These are phyloP conservation scores for Hybognathus amarus DNA, from an alignment of 2,797 vertebrate genomes.

Conservation along the genomic window DNA sequence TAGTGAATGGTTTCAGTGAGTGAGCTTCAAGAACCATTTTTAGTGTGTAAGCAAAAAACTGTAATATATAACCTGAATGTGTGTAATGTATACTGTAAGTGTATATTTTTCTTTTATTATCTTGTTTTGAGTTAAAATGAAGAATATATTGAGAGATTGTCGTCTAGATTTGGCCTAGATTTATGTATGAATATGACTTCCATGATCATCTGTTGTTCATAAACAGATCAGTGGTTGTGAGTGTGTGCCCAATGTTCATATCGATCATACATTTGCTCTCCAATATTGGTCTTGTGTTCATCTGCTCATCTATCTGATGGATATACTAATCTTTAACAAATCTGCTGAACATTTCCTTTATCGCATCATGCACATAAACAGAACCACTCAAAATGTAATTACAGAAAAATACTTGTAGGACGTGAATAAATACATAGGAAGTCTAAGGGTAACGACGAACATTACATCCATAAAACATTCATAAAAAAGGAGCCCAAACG, in stretches of 20 bases:
- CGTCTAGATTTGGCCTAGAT: background rate
- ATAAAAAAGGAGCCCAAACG: background rate
- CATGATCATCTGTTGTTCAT: slow-evolving; percentile 21
- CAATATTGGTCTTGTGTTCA: background rate
- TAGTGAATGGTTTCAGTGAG: too few species aligned
- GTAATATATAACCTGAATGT: background rate
- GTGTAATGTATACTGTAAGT: background rate
- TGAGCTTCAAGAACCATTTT: too few species aligned
- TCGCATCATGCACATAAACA: background rate
- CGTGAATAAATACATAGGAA: background rate
- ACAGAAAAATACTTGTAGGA: background rate
- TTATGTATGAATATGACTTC: slow-evolving; percentile 16
- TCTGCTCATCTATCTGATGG: background rate
- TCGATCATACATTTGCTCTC: background rate
- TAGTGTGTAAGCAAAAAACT: too few species aligned
- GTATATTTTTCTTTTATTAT: background rate
- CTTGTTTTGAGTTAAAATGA: background rate
- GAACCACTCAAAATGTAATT: background rate
- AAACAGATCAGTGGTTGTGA: background rate
- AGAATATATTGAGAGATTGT: background rate
- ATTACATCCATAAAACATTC: background rate
- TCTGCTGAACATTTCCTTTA: background rate
- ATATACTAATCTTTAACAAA: background rate
- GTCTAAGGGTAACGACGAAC: background rate
- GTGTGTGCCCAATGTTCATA: background rate